A percentile compares a stretch with the other conserved stretches of the same genome.
These are phyloP conservation scores for Adelognathus sp. DNA, from an alignment of 2,888 invertebrate genomes.

Conservation along the genomic window DNA sequence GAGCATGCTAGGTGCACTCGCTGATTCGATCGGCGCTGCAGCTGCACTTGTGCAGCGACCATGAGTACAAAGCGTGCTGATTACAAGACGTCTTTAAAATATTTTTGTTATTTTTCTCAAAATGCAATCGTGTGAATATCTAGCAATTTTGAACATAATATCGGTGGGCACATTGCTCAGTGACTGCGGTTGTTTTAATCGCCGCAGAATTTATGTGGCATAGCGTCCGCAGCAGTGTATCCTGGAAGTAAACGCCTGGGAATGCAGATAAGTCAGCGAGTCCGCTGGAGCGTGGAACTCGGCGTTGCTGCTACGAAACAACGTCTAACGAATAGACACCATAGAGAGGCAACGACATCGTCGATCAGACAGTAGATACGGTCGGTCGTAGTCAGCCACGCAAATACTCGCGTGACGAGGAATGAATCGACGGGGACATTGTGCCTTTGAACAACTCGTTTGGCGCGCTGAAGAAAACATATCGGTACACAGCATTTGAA, in stretches of 20 bases:
- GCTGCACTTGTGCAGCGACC: slow-evolving; percentile 1
- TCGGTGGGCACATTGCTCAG: not conserved
- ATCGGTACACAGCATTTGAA: too few species aligned
- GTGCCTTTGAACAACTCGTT: not conserved
- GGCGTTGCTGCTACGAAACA: too few species aligned
- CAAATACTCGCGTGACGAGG: not conserved
- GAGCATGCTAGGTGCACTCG: not conserved
- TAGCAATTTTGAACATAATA: not conserved
- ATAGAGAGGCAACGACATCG: not conserved
- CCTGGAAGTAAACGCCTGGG: not conserved
- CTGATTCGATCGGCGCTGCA: not conserved
- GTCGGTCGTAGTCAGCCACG: not conserved
- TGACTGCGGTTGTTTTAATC: not conserved
- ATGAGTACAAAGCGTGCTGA: too few species aligned
- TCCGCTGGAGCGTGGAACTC: not conserved
- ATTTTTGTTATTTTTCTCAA: not conserved
- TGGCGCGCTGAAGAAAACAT: not conserved
- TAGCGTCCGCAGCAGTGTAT: not conserved
- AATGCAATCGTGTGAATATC: not conserved
- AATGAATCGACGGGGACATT: not conserved
- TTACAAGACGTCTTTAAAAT: too few species aligned
- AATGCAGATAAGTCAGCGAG: not conserved
- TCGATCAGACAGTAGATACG: not conserved
- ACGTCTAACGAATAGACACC: not conserved
- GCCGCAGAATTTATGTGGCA: not conserved